Conservation (phyloP, 2,888 invertebrate genomes). For the Apotomis capreana region DNA sequence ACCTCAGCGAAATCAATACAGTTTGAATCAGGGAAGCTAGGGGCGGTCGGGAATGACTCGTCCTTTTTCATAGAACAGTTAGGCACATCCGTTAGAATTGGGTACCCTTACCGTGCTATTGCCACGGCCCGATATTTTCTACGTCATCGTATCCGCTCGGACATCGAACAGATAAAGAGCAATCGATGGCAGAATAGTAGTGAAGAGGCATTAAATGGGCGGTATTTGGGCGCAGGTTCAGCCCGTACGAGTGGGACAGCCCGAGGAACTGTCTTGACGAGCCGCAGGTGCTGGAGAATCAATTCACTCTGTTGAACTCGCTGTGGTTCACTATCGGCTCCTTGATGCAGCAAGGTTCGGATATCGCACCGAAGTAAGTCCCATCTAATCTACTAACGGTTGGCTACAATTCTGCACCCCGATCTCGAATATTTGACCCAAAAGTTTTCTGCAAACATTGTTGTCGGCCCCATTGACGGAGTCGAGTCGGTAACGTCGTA, state of each 20-base stretch:
- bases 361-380: conserved; percentile 95
- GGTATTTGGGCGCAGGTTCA: conserved; percentile 87
- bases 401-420: conserved; percentile 54
- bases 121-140: conserved; percentile 5
- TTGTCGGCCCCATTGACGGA: conserved; percentile 13
- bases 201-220: conserved; percentile 54
- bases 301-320: conserved; percentile 95
- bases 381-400: conserved; percentile 57
- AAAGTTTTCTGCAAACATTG: conserved; percentile 27
- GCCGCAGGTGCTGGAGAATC: conserved; percentile 94
- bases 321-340: conserved; percentile 98
- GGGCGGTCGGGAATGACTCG: conserved; percentile 7
- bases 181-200: conserved; percentile 7
- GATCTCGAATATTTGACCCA: conserved; percentile 9
- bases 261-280: conserved; percentile 93
- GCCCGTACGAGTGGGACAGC: conserved; percentile 97
- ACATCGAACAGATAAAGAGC: conserved; percentile 16
- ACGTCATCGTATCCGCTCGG: conserved; percentile 3
- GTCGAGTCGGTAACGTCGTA: conserved; percentile 1
- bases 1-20: conserved; percentile 75
- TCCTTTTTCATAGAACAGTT: conserved; percentile 9
- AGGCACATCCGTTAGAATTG: conserved; percentile 16
- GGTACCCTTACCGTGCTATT: conserved; percentile 25
- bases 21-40: conserved; percentile 28
- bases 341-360: conserved; percentile 96